These are phyloP conservation scores for Laothoe populi DNA, from an alignment of 2,888 invertebrate species.

Conservation along the genomic window DNA sequence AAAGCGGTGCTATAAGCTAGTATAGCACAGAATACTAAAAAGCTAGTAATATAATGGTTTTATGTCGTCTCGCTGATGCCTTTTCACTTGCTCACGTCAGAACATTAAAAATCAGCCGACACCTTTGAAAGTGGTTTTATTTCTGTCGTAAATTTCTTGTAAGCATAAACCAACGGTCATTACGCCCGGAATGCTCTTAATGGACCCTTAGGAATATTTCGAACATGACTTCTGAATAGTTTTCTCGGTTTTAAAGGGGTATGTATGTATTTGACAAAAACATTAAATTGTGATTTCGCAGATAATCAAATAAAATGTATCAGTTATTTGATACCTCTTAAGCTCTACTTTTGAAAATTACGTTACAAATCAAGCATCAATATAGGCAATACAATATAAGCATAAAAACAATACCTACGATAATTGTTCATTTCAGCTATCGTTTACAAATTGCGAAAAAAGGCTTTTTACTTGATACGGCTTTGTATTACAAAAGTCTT, in stretches of 20 bases:
- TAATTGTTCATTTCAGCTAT: neutral
- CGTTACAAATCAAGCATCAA: too few relatives aligned
- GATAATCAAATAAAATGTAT: too few relatives aligned
- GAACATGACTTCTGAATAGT: conserved; percentile 33
- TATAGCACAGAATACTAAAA: too few relatives aligned
- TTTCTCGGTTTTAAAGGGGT: conserved; percentile 20
- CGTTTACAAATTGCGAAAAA: neutral
- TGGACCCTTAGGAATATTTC: conserved; percentile 33
- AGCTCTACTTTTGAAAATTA: too few relatives aligned
- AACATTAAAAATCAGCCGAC: conserved; percentile 28
- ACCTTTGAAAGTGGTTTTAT: conserved; percentile 41
- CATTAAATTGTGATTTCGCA: too few relatives aligned
- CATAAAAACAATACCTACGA: conserved; percentile 2
- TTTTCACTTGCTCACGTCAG: neutral
- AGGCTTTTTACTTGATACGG: neutral
- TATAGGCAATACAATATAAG: too few relatives aligned
- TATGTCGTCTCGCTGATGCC: neutral
- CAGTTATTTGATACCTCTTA: too few relatives aligned
- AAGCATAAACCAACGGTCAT: conserved; percentile 31
- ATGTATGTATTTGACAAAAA: neutral
- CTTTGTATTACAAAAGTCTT: neutral
- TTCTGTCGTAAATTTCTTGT: conserved; percentile 38
- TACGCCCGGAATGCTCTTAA: conserved; percentile 35
- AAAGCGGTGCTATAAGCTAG: too few relatives aligned
- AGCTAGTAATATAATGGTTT: neutral